Evolutionary conservation across 2,113 vertebrate species (phyloP).

Genomic region (Tachysurus fulvidraco): DNA sequence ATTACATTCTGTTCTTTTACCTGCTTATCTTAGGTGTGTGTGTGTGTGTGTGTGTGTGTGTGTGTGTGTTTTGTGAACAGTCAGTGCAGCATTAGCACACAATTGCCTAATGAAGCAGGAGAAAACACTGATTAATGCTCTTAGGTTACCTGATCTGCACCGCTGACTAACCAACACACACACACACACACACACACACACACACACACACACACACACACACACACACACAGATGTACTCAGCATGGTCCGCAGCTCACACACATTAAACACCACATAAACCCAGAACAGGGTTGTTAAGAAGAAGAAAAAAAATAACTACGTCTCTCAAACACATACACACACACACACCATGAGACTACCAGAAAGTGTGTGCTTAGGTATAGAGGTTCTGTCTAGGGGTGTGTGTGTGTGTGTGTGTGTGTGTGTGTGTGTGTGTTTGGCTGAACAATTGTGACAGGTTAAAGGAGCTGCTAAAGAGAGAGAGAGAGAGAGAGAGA

Average conservation of each 20-base stretch:
- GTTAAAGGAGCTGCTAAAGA: background rate
- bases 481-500: background rate
- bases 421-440: background rate
- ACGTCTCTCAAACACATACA: background rate
- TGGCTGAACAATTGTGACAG: too few species aligned
- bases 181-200: constrained; percentile 30
- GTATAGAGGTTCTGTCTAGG: too few species aligned
- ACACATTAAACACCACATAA: constrained; percentile 23
- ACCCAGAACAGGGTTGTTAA: background rate
- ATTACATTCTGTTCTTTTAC: background rate
- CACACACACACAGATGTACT: constrained; percentile 18
- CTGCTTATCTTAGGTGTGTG: background rate
- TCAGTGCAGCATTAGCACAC: constrained; percentile 12
- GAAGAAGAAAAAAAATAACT: background rate
- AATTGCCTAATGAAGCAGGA: constrained; percentile 42
- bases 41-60: constrained; percentile 19
- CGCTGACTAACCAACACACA: constrained; percentile 14
- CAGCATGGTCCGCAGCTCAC: background rate
- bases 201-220: constrained; percentile 31
- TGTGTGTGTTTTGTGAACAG: constrained; percentile 5
- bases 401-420: background rate
- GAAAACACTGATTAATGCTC: constrained; percentile 41
- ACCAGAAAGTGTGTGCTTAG: background rate
- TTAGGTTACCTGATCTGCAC: constrained; percentile 38
- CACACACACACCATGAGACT: background rate